Base-by-base conservation (phyloP, 2,797 vertebrate genomes). In the Spheniscus humboldti region DNA sequence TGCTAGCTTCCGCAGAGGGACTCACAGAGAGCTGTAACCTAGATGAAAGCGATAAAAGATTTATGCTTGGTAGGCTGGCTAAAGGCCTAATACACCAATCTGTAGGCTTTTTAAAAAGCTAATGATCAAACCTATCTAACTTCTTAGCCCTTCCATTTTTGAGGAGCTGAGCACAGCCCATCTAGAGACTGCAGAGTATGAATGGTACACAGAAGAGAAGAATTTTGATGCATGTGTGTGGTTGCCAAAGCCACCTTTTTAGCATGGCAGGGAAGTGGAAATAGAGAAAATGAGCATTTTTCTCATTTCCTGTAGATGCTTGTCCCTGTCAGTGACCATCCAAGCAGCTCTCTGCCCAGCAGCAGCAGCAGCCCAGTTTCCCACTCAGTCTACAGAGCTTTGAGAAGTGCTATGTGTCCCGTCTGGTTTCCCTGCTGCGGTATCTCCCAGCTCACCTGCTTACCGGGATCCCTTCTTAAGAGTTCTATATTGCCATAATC, bases 401-500 rank as follows among this genome's bases (percentile, higher is more conserved):
- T 43, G 24, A 66, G 41, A 59, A 68, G 11, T 3, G 25, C 39
- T 56, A 2, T 17, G 1, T 3, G 31, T 66, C 79, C 69, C 6
- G 2, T 18, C 55, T 22, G 23, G 8, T 37, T 72, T 45, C 69
- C 64, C 73, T 76, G 3, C 69, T 47, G 41, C 1, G 1, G 4
- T 39, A 73, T 79, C 63, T 86, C 73, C 69, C 67, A 81, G 76
- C 35, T 93, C 83, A 69, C 24, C 33, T 15, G 64, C 77, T 93
- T 78, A 48, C 71, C 41, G 57, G 77, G 64, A 78, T 86, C 87
- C 83, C 78, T 86, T 83, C 80, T 82, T 73, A 86, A 74, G 66
- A 77, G 69, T 56, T 91, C 92, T 94, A 71, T 45, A 31, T 48
- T 88, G 87, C 78, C 81, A 91, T 94, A 80, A 94, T 94, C 77